These are phyloP conservation scores for Pristionchus arcanus DNA, from an alignment of 2,888 invertebrate species.

Conservation along the genomic window DNA sequence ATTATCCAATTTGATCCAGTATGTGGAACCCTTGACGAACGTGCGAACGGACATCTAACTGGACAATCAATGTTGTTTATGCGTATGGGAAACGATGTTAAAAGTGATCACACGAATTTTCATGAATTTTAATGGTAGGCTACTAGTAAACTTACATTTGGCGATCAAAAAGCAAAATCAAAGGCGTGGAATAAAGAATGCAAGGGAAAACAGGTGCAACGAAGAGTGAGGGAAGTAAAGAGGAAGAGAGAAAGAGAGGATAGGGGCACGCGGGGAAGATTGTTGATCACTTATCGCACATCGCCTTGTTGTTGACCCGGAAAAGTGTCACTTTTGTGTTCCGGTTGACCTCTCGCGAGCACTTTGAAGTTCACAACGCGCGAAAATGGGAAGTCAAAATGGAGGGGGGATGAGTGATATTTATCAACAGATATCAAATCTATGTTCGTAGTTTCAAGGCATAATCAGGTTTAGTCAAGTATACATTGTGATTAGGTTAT, in stretches of 20 bases:
- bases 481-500: no score
- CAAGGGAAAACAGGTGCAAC: not conserved
- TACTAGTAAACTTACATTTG: no score
- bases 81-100: no score
- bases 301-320: not conserved
- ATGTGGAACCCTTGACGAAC: not conserved
- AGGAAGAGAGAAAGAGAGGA: not conserved
- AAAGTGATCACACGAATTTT: no score
- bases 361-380: no score
- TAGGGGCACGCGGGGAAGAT: not conserved
- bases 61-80: not conserved
- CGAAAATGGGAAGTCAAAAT: no score
- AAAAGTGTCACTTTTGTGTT: not conserved
- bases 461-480: no score
- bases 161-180: not conserved
- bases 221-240: not conserved
- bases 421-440: no score
- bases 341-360: no score
- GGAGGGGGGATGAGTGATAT: no score
- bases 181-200: not conserved
- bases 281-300: not conserved
- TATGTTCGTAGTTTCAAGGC: no score
- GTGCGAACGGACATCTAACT: conserved; percentile 20
- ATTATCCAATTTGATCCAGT: conserved; percentile 25
- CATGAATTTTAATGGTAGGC: no score